A percentile compares a stretch with the other conserved stretches of the same genome.
Conservation (phyloP, 2,888 invertebrate species). For the Chaitophorus viminalis region DNA sequence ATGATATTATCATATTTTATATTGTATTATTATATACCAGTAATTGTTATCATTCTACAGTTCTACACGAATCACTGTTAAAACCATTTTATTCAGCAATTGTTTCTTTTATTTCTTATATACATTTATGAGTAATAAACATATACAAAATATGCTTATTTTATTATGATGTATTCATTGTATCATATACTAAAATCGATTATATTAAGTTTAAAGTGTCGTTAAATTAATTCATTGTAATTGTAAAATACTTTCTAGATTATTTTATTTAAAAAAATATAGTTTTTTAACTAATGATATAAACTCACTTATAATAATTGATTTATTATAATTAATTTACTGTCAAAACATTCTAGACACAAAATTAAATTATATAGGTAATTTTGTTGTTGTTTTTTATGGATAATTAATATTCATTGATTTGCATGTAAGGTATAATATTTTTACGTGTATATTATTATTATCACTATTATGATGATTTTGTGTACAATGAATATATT, state of each 20-base stretch:
- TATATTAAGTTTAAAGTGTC: no score
- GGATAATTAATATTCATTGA: conserved; percentile 42
- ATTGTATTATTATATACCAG: no score
- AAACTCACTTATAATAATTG: neutral
- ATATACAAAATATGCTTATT: no score
- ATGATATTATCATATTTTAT: no score
- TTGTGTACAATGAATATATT: conserved; percentile 12
- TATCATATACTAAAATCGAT: no score
- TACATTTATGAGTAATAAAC: no score
- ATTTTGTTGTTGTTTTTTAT: neutral
- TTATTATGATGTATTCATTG: no score
- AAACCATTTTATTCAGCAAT: no score
- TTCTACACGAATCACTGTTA: no score
- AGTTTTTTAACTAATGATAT: neutral
- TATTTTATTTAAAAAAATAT: neutral
- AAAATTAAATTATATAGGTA: neutral
- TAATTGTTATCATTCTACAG: no score
- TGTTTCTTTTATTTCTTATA: no score
- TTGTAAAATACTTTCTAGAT: neutral
- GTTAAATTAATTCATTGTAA: no score
- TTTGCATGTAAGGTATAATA: neutral
- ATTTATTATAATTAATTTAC: conserved; percentile 37
- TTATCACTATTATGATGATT: conserved; percentile 14
- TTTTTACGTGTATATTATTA: conserved; percentile 7
- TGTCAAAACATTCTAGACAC: neutral